Percentiles rank a stretch among this genome's conserved stretches.
Conservation (phyloP, 2,113 vertebrate genomes). For the Astur gentilis region DNA sequence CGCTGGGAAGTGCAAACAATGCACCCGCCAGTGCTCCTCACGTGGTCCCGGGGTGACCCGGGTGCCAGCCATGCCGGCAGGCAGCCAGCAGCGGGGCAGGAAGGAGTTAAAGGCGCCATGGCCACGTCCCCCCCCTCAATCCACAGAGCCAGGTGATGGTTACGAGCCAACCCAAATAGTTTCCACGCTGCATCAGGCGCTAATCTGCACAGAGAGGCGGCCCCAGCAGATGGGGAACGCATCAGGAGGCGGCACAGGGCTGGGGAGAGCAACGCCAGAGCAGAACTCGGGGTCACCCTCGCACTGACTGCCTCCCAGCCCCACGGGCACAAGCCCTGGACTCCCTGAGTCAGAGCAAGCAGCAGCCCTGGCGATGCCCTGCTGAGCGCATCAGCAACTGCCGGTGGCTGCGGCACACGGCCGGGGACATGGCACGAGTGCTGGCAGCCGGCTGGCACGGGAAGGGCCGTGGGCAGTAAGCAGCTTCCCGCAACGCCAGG, state of each 20-base stretch:
- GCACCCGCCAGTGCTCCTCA: background rate
- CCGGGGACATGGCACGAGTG: rapidly evolving
- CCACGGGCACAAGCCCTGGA: background rate
- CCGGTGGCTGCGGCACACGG: rapidly evolving
- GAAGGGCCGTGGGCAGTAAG: background rate
- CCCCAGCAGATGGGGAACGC: background rate
- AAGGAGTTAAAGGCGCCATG: constrained; percentile 21
- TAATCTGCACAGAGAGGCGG: background rate
- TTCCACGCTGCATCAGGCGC: constrained; percentile 57
- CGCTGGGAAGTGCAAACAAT: background rate
- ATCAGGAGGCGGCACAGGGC: background rate
- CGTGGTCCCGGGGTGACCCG: rapidly evolving
- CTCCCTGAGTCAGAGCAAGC: background rate
- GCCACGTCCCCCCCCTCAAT: background rate
- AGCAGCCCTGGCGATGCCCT: rapidly evolving
- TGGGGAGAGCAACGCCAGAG: background rate
- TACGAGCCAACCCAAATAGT: constrained; percentile 37
- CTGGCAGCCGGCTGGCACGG: background rate
- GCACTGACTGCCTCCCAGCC: background rate
- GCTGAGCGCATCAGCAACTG: background rate
- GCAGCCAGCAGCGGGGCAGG: background rate
- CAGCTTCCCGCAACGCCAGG: rapidly evolving
- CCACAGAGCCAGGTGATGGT: background rate
- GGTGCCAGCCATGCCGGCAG: background rate
- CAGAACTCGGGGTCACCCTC: background rate